phyloP scores from a whole-genome alignment of 2,113 vertebrate species.

The Ammodytes dubius region DNA sequence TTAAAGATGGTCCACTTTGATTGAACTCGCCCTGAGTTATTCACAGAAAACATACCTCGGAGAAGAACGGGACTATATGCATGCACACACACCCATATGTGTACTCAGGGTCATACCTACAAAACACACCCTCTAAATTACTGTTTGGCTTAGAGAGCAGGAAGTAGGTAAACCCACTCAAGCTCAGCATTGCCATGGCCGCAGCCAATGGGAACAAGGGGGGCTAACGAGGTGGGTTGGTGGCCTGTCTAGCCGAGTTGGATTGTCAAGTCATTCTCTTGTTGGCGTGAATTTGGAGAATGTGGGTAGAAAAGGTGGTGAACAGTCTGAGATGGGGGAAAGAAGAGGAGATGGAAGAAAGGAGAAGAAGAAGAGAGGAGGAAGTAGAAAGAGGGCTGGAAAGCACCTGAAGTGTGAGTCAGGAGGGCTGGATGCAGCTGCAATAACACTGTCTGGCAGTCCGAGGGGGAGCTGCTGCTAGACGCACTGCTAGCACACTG shows the following conservation, averaged over 20 bases:
- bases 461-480: conserved; percentile 56
- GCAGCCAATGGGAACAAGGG: conserved; percentile 33
- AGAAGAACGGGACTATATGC: conserved; percentile 35
- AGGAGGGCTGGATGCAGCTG: conserved; percentile 72
- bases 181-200: conserved; percentile 44
- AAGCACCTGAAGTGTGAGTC: conserved; percentile 79
- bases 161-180: conserved; percentile 68
- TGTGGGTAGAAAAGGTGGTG: conserved; percentile 32
- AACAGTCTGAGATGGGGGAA: conserved; percentile 14
- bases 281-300: conserved; percentile 60
- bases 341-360: neutral
- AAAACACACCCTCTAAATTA: conserved; percentile 78
- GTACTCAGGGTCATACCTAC: conserved; percentile 56
- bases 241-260: conserved; percentile 57
- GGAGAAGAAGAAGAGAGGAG: conserved; percentile 20
- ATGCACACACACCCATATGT: conserved; percentile 40
- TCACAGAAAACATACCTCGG: conserved; percentile 30
- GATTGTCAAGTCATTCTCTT: conserved; percentile 54
- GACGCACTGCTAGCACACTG: conserved; percentile 17
- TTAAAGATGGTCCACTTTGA: neutral
- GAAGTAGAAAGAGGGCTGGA: conserved; percentile 62
- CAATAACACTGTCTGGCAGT: conserved; percentile 77
- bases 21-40: neutral
- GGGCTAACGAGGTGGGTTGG: conserved; percentile 64
- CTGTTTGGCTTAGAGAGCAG: conserved; percentile 63